Conservation (phyloP, 53 echinoderm and acorn worm species). For the Actinopyga echinites region DNA sequence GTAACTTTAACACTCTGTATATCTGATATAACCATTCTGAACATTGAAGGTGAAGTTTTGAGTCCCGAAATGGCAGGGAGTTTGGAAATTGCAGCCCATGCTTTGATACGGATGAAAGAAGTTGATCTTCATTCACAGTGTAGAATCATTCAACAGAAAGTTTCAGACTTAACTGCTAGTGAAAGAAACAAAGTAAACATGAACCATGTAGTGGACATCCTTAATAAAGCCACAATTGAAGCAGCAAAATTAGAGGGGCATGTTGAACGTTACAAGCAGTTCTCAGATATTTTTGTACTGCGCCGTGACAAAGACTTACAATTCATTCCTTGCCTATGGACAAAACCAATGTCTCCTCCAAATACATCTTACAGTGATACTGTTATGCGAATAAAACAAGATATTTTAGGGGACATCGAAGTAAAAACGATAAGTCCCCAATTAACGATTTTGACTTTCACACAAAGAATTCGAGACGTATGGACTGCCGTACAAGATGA, state of each 20-base stretch:
- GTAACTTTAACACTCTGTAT: not conserved
- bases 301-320: not conserved
- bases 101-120: slow-evolving; percentile 16
- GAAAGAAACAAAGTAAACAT: not conserved
- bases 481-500: too few relatives aligned
- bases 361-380: not conserved
- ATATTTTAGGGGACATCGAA: too few relatives aligned
- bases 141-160: slow-evolving; percentile 12
- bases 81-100: not conserved
- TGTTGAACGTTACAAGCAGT: not conserved
- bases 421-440: too few relatives aligned
- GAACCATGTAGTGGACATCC: not conserved
- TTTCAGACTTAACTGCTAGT: slow-evolving; percentile 3
- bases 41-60: slow-evolving; percentile 1
- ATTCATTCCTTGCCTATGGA: not conserved
- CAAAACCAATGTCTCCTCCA: not conserved
- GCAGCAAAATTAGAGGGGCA: not conserved
- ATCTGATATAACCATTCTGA: not conserved
- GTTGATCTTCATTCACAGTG: not conserved
- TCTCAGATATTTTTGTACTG: not conserved
- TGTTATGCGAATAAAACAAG: not conserved
- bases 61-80: not conserved
- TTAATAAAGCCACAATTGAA: not conserved
- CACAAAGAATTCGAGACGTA: too few relatives aligned
- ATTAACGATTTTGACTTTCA: too few relatives aligned